phyloP scores from a whole-genome alignment of 2,113 vertebrate species.

The Paramormyrops kingsleyae region DNA sequence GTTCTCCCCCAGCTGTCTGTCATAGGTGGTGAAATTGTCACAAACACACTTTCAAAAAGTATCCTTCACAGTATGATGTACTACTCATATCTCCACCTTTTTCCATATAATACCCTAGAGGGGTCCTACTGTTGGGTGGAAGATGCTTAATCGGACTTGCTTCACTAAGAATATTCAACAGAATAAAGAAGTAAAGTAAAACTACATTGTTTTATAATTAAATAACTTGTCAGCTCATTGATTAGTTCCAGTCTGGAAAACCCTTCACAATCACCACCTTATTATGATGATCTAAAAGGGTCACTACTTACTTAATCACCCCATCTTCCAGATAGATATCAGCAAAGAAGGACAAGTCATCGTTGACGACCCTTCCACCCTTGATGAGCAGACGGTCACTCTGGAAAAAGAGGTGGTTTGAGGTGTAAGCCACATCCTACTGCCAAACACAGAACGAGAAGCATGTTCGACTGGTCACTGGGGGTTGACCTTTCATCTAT shows the following conservation, averaged over 20 bases:
- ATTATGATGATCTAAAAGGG: background rate
- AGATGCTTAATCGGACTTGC: background rate
- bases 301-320: slow-evolving; percentile 79
- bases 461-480: background rate
- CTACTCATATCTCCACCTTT: background rate
- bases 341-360: slow-evolving; percentile 84
- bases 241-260: background rate
- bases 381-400: slow-evolving; percentile 78
- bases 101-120: background rate
- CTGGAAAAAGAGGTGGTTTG: slow-evolving; percentile 48
- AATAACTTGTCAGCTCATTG: background rate
- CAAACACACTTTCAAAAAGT: background rate
- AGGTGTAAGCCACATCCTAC: background rate
- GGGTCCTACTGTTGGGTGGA: background rate
- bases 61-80: background rate
- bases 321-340: slow-evolving; percentile 88
- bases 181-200: background rate
- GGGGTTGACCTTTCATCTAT: background rate
- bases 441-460: background rate
- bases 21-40: slow-evolving; percentile 10
- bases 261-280: background rate
- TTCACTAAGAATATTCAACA: background rate
- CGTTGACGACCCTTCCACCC: slow-evolving; percentile 86
- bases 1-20: slow-evolving; percentile 92
- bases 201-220: background rate